Evolutionary conservation across 2,888 invertebrate genomes (phyloP), one percentile per base, ranked within the genome.

Genomic region (Perithous albicinctus): DNA sequence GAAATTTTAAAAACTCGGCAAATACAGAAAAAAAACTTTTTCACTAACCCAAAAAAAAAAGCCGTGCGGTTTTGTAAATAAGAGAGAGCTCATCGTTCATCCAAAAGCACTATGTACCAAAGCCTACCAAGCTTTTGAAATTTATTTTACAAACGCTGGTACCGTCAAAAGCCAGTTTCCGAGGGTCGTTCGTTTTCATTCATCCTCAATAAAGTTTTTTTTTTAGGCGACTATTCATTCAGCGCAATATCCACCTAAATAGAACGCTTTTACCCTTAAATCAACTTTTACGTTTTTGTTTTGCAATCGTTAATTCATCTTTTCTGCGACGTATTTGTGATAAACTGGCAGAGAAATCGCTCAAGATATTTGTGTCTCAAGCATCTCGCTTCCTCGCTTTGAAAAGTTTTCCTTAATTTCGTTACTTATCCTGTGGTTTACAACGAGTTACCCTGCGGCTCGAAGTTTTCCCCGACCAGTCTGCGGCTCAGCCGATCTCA

Each of bases 401-500:
- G 12, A 59, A 82, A 82, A 82, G 69, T 75, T 82, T 77, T 43
- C n/a, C 56, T 48, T 75, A 70, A 82, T 78, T 82, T 82, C 46
- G 78, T 82, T 82, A 74, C 69, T 64, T 78, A 70, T 66, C 48
- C 69, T 38, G 73, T 67, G 76, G 80, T 77, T 77, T 64, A 38
- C 72, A 80, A 77, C 69, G 76, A 80, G 83, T 78, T 74, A 74
- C 69, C 38, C 26, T 18, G 59, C 32, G 61, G 41, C 23, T 59
- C 26, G 23, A 81, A 73, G 72, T 73, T 73, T 72, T 20, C 15
- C 56, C 70, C 63, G 59, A 78, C 32, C 48, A 78, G 67, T 59
- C 63, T 41, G 59, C 41, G 66, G 82, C 59, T 78, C 6, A 73
- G 35, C 43, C 64, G 82, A 78, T 66, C 15, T 66, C 64, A 41